Conservation (phyloP, 2,797 vertebrate genomes). For the Xyrichtys novacula region DNA sequence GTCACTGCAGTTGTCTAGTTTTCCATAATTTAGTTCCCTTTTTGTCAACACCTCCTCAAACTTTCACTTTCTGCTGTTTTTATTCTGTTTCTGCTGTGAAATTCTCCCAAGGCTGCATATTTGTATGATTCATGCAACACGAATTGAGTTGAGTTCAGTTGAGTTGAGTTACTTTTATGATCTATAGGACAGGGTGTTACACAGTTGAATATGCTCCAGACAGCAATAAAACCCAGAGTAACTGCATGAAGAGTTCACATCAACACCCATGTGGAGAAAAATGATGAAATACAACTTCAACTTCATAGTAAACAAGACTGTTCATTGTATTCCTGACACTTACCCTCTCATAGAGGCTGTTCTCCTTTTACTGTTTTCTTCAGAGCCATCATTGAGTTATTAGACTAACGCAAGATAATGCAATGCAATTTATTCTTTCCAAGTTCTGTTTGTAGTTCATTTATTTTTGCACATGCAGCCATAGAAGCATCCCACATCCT, state of each 20-base stretch:
- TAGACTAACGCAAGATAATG: conserved; percentile 5
- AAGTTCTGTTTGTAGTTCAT: conserved; percentile 10
- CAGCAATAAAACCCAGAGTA: neutral
- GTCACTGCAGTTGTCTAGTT: no score
- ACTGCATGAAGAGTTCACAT: neutral
- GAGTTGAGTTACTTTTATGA: neutral
- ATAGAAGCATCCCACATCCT: conserved; percentile 26
- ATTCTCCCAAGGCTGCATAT: neutral
- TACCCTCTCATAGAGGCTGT: neutral
- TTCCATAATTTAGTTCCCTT: no score
- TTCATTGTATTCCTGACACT: neutral
- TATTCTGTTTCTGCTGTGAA: neutral
- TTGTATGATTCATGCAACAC: neutral
- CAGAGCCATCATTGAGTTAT: neutral
- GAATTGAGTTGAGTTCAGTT: neutral
- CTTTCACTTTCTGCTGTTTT: no score
- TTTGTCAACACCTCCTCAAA: no score
- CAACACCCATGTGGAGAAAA: neutral
- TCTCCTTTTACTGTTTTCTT: conserved; percentile 2
- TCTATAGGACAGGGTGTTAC: neutral
- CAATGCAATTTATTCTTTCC: conserved; percentile 21
- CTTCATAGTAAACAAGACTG: neutral
- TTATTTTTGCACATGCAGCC: conserved; percentile 29
- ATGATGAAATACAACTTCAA: neutral
- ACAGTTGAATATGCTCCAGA: neutral